Evolutionary conservation across 2,113 vertebrate species (phyloP).

Genomic region (Laterallus jamaicensis): DNA sequence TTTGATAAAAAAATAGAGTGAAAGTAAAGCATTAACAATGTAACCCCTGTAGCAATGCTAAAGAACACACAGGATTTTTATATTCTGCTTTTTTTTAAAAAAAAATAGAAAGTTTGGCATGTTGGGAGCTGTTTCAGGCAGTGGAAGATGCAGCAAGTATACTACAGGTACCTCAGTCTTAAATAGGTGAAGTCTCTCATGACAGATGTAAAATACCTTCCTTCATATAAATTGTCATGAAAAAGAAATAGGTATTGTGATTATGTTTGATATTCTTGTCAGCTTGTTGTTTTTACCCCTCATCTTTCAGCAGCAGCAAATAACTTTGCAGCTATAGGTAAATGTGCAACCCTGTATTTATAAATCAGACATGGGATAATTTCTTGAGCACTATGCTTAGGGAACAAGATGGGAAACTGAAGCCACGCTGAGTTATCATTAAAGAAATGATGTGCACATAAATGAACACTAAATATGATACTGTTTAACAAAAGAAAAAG

Average conservation of each 20-base stretch:
- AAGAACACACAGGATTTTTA: slow-evolving; percentile 1
- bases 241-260: neutral
- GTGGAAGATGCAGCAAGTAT: slow-evolving; percentile 10
- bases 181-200: slow-evolving; percentile 5
- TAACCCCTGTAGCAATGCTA: slow-evolving; percentile 72
- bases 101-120: neutral
- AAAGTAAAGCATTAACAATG: slow-evolving; percentile 88
- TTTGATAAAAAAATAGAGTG: slow-evolving; percentile 83
- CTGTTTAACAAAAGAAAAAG: neutral
- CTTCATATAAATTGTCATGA: neutral
- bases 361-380: neutral
- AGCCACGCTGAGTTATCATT: neutral
- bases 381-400: neutral
- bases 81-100: neutral
- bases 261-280: neutral
- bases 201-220: neutral
- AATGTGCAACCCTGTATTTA: neutral
- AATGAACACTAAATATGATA: neutral
- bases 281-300: neutral
- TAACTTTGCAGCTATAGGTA: neutral
- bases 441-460: neutral
- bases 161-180: neutral
- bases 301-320: neutral
- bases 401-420: neutral
- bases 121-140: neutral